phyloP scores from a whole-genome alignment of 2,113 vertebrate genomes.

The Prinia subflava region DNA sequence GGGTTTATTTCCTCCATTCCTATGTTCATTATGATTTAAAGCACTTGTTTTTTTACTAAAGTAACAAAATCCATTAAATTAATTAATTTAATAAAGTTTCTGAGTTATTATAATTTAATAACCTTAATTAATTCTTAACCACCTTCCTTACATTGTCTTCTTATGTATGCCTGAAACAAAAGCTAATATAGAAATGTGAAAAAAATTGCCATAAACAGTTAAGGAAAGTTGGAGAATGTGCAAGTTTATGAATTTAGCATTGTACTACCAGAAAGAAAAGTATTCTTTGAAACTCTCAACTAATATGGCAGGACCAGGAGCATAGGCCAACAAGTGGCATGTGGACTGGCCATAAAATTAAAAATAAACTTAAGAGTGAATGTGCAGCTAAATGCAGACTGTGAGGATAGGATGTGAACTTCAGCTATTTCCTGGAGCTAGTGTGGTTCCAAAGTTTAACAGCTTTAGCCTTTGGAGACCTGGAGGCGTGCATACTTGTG shows the following conservation, averaged over 20 bases:
- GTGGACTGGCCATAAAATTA: constrained; percentile 12
- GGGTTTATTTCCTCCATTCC: background rate
- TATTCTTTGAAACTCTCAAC: background rate
- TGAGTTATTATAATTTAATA: background rate
- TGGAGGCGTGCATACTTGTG: constrained; percentile 64
- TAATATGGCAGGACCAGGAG: background rate
- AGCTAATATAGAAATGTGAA: background rate
- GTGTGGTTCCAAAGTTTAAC: constrained; percentile 57
- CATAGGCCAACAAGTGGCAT: background rate
- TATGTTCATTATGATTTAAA: background rate
- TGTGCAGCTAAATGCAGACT: constrained; percentile 58
- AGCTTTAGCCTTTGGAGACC: constrained; percentile 65
- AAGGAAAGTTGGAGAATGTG: background rate
- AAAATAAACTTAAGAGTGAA: constrained; percentile 61
- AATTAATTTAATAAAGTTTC: background rate
- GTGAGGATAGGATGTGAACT: constrained; percentile 60
- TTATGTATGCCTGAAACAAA: background rate
- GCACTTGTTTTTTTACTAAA: background rate
- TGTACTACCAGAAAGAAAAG: background rate
- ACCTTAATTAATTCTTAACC: background rate
- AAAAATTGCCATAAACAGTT: background rate
- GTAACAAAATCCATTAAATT: background rate
- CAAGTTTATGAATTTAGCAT: background rate
- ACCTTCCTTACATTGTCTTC: background rate
- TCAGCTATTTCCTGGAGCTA: constrained; percentile 65